A percentile compares a stretch with the other conserved stretches of the same genome.
Evolutionary conservation across 2,113 vertebrate genomes (phyloP).

Genomic region (Leptocoma aspasia): DNA sequence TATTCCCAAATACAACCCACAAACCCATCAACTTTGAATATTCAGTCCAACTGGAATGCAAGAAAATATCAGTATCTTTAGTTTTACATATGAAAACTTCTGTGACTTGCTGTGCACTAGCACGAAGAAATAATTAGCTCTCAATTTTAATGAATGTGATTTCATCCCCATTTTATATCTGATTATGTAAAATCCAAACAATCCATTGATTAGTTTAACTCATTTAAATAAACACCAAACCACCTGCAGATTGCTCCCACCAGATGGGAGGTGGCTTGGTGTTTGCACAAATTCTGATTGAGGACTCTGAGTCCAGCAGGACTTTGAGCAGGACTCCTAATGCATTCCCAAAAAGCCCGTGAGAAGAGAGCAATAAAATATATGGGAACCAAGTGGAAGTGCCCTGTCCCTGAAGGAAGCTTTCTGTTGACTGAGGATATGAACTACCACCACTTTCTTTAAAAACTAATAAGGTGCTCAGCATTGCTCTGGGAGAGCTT

Average conservation of each 20-base stretch:
- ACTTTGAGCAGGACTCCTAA: not conserved
- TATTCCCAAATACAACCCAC: not conserved
- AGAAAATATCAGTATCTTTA: not conserved
- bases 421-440: not conserved
- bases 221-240: not conserved
- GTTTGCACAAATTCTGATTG: not conserved
- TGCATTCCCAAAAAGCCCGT: not conserved
- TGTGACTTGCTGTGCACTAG: not conserved
- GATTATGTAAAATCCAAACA: not conserved
- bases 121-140: not conserved
- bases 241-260: not conserved
- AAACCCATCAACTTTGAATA: not conserved
- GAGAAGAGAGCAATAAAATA: not conserved
- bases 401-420: not conserved
- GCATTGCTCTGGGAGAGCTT: not conserved
- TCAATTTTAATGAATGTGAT: not conserved
- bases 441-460: not conserved
- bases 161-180: not conserved
- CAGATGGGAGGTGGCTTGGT: not conserved
- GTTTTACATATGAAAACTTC: not conserved
- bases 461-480: conserved; percentile 7
- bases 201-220: not conserved
- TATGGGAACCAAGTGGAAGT: not conserved
- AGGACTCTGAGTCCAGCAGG: not conserved
- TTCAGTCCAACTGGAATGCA: not conserved